Evolutionary conservation across 2,113 vertebrate genomes (phyloP), one percentile per base, ranked within the genome.

Genomic region (Ondatra zibethicus): DNA sequence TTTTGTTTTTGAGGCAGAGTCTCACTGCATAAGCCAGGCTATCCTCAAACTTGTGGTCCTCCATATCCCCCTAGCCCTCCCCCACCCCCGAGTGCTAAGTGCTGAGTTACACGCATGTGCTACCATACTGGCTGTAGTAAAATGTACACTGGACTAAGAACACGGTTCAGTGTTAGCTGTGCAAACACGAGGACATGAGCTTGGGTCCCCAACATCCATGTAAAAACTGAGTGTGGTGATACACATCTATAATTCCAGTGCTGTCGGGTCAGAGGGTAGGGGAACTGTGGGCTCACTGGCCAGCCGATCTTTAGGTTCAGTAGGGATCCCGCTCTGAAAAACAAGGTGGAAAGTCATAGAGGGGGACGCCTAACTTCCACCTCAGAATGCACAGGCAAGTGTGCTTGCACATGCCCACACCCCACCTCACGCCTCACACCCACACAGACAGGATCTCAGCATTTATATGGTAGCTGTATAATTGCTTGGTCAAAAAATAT

Each of bases 31-130:
- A 65, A 39, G 25, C 14, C 17, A 86, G 63, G 63, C 31, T 86
- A 12, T 21, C 63, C 61, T 68, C 42, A 86, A 6, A 7, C 31
- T 12, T 29, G 8, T 50, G 27, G 7, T 47, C 61, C 29, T 47
- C 10, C 10, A 2, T 33, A 7, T 13, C 13, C 42, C 5, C 8
- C 17, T n/a, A n/a, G n/a, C n/a, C n/a, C n/a, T n/a, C n/a, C n/a
- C n/a, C n/a, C n/a, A n/a, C n/a, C n/a, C n/a, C n/a, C n/a, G n/a
- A 39, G 52, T 39, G 36, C 63, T 47, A 47, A 68, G 63, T 66
- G 63, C 9, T 86, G 63, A 47, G 42, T 36, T 47, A 68, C 39
- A 31, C 9, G 16, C 3, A 31, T 12, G 3, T 19, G 63, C 61
- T 45, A 63, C 39, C 39, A 66, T 5, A 21, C 17, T 66, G 29